These are phyloP conservation scores for Macrophya alboannulata DNA, from an alignment of 2,888 invertebrate genomes.

Conservation along the genomic window DNA sequence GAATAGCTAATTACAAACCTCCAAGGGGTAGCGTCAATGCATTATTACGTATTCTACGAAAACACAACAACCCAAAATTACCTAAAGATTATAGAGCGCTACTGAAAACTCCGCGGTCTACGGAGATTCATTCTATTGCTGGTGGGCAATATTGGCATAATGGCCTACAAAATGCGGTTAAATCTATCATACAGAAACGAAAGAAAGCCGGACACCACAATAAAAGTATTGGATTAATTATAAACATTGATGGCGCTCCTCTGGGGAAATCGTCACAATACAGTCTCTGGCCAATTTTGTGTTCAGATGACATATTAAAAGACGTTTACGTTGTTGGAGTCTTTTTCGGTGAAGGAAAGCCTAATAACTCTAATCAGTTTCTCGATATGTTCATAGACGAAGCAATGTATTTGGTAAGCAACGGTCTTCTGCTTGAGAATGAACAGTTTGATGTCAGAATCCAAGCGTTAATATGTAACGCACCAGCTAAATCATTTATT, in stretches of 20 bases:
- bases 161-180: neutral
- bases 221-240: neutral
- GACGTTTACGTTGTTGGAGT: conserved; percentile 1
- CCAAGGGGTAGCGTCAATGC: neutral
- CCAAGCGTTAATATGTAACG: conserved; percentile 59
- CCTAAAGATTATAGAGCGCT: neutral
- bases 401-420: neutral
- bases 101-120: too few species aligned
- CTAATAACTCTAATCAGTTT: neutral
- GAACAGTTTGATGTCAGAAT: conserved; percentile 24
- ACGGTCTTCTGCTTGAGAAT: neutral
- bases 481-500: conserved; percentile 60
- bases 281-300: conserved; percentile 13
- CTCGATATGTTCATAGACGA: conserved; percentile 12
- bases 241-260: conserved; percentile 39
- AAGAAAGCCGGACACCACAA: neutral
- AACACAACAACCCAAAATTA: neutral
- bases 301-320: conserved; percentile 26
- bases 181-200: neutral
- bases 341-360: neutral
- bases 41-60: neutral
- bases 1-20: neutral
- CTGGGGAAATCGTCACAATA: neutral
- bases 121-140: neutral
- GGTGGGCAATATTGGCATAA: conserved; percentile 18